Evolutionary conservation across 2,888 invertebrate genomes (phyloP).

Genomic region (Apodemia zela): DNA sequence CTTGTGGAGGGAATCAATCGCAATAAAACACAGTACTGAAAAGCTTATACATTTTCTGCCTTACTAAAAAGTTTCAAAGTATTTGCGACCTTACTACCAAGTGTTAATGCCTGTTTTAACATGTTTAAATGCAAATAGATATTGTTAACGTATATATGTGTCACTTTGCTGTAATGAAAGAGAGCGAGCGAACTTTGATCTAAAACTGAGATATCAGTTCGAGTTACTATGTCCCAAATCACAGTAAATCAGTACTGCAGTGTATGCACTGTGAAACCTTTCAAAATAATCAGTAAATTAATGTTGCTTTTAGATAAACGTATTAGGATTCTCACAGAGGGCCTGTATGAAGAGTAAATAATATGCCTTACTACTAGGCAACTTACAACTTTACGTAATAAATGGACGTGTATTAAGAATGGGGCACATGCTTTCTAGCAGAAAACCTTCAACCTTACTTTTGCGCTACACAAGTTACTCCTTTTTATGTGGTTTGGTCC

Average conservation of each 20-base stretch:
- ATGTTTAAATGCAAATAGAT: conserved; percentile 29
- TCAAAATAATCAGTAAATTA: not conserved
- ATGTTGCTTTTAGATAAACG: not conserved
- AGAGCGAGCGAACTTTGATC: conserved; percentile 68
- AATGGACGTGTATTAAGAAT: no score
- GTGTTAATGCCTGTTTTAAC: conserved; percentile 27
- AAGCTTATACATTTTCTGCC: conserved; percentile 36
- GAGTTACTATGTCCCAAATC: conserved; percentile 44
- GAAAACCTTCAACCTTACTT: no score
- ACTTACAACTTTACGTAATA: no score
- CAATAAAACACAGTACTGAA: conserved; percentile 67
- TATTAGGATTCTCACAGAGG: no score
- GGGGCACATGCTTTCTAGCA: no score
- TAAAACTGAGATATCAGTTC: conserved; percentile 60
- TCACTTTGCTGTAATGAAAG: conserved; percentile 66
- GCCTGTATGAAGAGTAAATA: no score
- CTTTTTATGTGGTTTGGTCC: no score
- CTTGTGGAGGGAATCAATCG: conserved; percentile 75
- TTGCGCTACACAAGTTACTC: no score
- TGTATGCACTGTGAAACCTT: not conserved
- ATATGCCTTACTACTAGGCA: no score
- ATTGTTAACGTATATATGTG: conserved; percentile 55
- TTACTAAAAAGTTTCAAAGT: conserved; percentile 25
- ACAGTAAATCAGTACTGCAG: not conserved
- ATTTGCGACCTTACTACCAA: conserved; percentile 42